phyloP scores from a whole-genome alignment of 2,113 vertebrate genomes.

The Pygathrix nemaeus region DNA sequence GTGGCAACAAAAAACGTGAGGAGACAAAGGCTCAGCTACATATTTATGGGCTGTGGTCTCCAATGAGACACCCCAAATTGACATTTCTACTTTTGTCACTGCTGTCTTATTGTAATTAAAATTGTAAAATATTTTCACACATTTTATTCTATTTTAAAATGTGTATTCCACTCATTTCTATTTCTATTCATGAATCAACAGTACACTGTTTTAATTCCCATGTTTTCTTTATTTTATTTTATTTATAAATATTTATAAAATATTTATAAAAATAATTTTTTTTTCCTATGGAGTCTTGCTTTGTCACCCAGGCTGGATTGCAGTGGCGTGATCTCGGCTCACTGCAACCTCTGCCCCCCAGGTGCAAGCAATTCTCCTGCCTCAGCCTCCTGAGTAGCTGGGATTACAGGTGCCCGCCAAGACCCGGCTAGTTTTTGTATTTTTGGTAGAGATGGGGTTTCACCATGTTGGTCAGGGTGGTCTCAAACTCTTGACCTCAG shows the following conservation, averaged over 20 bases:
- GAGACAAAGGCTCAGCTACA: neutral
- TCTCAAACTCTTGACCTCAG: too few species aligned
- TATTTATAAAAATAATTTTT: neutral
- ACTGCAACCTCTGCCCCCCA: too few species aligned
- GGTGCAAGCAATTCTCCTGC: too few species aligned
- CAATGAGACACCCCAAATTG: neutral
- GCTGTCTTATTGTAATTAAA: neutral
- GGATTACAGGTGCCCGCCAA: too few species aligned
- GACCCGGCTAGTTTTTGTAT: too few species aligned
- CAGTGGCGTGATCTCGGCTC: too few species aligned
- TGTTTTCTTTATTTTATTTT: neutral
- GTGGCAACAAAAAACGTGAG: neutral
- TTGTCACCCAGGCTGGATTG: too few species aligned
- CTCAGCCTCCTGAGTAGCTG: too few species aligned
- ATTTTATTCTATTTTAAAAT: neutral
- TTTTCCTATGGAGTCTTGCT: neutral
- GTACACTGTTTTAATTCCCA: neutral
- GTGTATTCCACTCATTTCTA: neutral
- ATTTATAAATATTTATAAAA: too few species aligned
- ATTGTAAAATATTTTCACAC: neutral
- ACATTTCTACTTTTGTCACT: neutral
- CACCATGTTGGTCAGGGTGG: too few species aligned
- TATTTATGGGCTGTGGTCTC: neutral
- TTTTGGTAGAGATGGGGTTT: too few species aligned
- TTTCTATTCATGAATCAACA: neutral